Evolutionary conservation across 2,888 invertebrate genomes (phyloP).

Genomic region (Latheticus oryzae): DNA sequence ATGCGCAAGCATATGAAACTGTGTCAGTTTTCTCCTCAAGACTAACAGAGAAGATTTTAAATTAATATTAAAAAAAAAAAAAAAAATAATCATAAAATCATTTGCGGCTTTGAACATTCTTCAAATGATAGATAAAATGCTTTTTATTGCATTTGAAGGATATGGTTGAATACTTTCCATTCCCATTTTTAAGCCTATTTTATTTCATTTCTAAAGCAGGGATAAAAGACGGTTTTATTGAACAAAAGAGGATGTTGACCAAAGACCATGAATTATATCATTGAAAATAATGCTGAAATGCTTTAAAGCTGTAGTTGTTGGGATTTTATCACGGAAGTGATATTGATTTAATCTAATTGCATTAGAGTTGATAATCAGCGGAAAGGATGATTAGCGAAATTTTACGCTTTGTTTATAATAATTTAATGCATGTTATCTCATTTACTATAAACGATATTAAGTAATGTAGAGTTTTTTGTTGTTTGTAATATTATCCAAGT

Average conservation of each 20-base stretch:
- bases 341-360: too few species aligned
- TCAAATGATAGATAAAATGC: constrained; percentile 9
- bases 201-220: constrained; percentile 9
- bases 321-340: too few species aligned
- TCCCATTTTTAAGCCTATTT: constrained; percentile 20
- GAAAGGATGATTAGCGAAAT: too few species aligned
- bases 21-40: neutral
- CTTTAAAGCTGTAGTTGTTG: too few species aligned
- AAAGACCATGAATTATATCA: constrained; percentile 17
- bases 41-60: constrained; percentile 1
- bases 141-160: constrained; percentile 18
- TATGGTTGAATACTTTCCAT: constrained; percentile 9
- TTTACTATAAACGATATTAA: too few species aligned
- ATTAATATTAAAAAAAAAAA: constrained; percentile 11
- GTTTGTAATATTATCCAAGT: too few species aligned
- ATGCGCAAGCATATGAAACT: constrained; percentile 1
- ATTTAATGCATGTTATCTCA: too few species aligned
- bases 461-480: too few species aligned
- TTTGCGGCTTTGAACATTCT: constrained; percentile 9
- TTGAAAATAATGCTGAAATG: constrained; percentile 23
- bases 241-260: constrained; percentile 11
- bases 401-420: too few species aligned
- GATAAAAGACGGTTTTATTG: constrained; percentile 19
- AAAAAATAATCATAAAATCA: constrained; percentile 17
- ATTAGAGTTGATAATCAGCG: too few species aligned